Evolutionary conservation across 2,888 invertebrate genomes (phyloP).

Genomic region (Drosophila yooni): DNA sequence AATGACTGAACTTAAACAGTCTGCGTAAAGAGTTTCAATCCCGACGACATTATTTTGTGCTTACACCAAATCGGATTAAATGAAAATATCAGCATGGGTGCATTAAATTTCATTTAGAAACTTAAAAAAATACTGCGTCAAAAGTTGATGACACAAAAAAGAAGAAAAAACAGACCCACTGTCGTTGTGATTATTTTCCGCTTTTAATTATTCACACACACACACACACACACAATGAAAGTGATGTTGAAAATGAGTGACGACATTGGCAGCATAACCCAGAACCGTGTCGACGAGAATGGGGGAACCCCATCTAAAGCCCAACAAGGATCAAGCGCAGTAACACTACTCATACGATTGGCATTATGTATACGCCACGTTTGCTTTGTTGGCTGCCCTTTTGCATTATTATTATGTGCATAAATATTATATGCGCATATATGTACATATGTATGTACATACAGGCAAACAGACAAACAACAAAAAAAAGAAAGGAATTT

Average conservation of each 20-base stretch:
- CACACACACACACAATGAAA: conserved; percentile 34
- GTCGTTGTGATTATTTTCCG: conserved; percentile 52
- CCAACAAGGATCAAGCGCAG: conserved; percentile 33
- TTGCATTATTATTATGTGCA: conserved; percentile 34
- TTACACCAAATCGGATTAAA: not conserved
- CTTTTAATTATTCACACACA: conserved; percentile 66
- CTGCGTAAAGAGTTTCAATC: not conserved
- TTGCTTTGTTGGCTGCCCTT: conserved; percentile 18
- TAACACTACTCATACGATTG: conserved; percentile 30
- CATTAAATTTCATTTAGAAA: not conserved
- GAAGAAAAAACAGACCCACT: not conserved
- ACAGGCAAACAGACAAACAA: conserved; percentile 13
- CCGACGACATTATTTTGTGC: not conserved
- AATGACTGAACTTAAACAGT: not conserved
- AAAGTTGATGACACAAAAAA: conserved; percentile 21
- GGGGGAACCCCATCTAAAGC: not conserved
- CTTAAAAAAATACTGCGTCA: conserved; percentile 37
- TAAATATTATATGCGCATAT: conserved; percentile 33
- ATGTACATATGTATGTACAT: conserved; percentile 2
- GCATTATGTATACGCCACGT: conserved; percentile 50
- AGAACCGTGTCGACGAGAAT: not conserved
- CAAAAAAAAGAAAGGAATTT: conserved; percentile 12
- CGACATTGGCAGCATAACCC: conserved; percentile 60
- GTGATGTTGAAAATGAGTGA: conserved; percentile 67
- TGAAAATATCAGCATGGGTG: not conserved